phyloP scores from a whole-genome alignment of 2,888 invertebrate species.

The Mylabris sibirica region DNA sequence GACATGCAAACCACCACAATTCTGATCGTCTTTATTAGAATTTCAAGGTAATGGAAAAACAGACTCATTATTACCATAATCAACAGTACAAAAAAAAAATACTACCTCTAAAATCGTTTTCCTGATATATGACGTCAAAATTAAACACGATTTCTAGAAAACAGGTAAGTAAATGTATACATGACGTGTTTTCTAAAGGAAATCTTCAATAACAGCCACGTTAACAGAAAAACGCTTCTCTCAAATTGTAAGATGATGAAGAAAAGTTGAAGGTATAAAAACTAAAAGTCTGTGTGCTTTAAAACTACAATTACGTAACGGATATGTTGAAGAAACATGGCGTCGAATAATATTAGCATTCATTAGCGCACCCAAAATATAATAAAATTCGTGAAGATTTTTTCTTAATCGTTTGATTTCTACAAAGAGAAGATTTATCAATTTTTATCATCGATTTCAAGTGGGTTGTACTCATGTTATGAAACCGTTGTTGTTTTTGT shows the following conservation, averaged over 20 bases:
- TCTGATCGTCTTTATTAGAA: neutral
- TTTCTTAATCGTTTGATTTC: no score
- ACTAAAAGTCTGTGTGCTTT: neutral
- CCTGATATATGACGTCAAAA: slow-evolving; percentile 8
- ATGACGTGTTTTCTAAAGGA: neutral
- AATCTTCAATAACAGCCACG: neutral
- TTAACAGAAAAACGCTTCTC: neutral
- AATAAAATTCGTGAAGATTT: slow-evolving; percentile 7
- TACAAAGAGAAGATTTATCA: no score
- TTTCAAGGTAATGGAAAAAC: slow-evolving; percentile 5
- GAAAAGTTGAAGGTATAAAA: neutral
- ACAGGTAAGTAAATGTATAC: no score
- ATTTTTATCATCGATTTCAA: neutral
- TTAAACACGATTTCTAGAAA: neutral
- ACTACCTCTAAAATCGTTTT: slow-evolving; percentile 3
- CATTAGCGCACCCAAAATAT: slow-evolving; percentile 16
- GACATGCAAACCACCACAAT: neutral
- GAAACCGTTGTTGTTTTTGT: neutral
- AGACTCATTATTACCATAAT: slow-evolving; percentile 9
- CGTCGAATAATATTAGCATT: slow-evolving; percentile 18
- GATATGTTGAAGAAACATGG: slow-evolving; percentile 17
- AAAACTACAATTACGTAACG: slow-evolving; percentile 15
- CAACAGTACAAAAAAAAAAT: neutral
- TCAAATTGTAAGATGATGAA: no score
- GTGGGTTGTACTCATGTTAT: neutral